These are phyloP conservation scores for Astur gentilis DNA, from an alignment of 2,113 vertebrate genomes.

Conservation along the genomic window DNA sequence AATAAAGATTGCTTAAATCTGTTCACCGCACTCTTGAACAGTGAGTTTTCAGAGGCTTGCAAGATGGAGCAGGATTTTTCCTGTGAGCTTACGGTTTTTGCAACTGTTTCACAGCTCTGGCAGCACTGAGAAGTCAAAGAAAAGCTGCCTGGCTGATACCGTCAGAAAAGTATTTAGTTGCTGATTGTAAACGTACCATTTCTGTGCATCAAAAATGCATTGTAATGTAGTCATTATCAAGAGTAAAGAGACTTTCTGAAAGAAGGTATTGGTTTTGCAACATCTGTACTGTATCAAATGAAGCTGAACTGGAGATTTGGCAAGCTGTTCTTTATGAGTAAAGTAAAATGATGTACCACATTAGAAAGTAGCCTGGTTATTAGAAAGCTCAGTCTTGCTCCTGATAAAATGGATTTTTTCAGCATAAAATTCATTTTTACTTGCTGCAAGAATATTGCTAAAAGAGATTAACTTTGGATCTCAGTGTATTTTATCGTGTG, in stretches of 20 bases:
- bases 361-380: slow-evolving; percentile 41
- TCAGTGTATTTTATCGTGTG: slow-evolving; percentile 15
- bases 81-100: background rate
- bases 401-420: slow-evolving; percentile 58
- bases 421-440: slow-evolving; percentile 36
- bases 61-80: slow-evolving; percentile 7
- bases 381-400: slow-evolving; percentile 52
- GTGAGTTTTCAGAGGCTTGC: background rate
- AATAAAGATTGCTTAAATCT: slow-evolving; percentile 4
- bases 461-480: slow-evolving; percentile 53
- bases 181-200: background rate
- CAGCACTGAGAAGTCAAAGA: background rate
- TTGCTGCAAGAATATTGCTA: slow-evolving; percentile 37
- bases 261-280: slow-evolving; percentile 9
- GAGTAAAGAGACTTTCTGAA: background rate
- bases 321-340: slow-evolving; percentile 1
- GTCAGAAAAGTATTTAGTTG: background rate
- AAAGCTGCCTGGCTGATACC: slow-evolving; percentile 10
- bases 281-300: slow-evolving; percentile 20
- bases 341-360: slow-evolving; percentile 18
- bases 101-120: background rate
- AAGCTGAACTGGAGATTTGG: slow-evolving; percentile 35
- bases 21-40: slow-evolving; percentile 7
- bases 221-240: background rate
- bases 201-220: background rate